Base-by-base conservation (phyloP, 2,113 vertebrate genomes). In the Struthidea cinerea region DNA sequence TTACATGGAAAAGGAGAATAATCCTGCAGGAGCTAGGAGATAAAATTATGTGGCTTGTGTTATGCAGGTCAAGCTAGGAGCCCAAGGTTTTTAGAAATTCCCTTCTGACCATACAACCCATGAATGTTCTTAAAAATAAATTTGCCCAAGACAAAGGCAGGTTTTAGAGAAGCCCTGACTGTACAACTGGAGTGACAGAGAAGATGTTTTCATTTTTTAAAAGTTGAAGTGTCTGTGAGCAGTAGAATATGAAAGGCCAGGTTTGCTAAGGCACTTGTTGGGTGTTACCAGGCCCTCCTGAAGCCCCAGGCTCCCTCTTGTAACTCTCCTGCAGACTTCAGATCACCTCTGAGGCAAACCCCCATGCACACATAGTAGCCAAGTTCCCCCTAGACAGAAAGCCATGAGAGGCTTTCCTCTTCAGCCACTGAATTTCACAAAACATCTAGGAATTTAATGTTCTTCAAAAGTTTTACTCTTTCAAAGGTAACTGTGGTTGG, bases 361-460 rank as follows among this genome's bases (percentile, higher is more conserved):
- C 0, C 1, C 0, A 4, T 32, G n/a, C 41, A 39, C 16, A 17
- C 3, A 3, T 7, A 32, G 17, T 4, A 81, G 19, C n/a, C 22
- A 50, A 20, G 10, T 16, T 77, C 47, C 42, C 19, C 23, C 28
- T 46, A n/a, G 28, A 23, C n/a, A 10, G 33, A 59, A 65, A 59
- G 17, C 46, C 6, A 46, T 13, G 15, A 75, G 19, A 27, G 27
- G n/a, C 9, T 41, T 74, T 14, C 23, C 4, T 37, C 21, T 60
- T 86, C 49, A 68, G 44, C 23, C 37, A n/a, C 61, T 46, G 27
- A 55, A 76, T 86, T 68, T 79, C 30, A 63, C 17, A 73, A 46
- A 83, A 28, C 10, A 46, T 50, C 9, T 42, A 85, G 49, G 23
- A 83, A 75, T 68, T 46, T 59, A 63, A 21, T 68, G 8, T 35